Base-by-base conservation (phyloP, 2,888 invertebrate genomes). In the Ferrisia virgata region DNA sequence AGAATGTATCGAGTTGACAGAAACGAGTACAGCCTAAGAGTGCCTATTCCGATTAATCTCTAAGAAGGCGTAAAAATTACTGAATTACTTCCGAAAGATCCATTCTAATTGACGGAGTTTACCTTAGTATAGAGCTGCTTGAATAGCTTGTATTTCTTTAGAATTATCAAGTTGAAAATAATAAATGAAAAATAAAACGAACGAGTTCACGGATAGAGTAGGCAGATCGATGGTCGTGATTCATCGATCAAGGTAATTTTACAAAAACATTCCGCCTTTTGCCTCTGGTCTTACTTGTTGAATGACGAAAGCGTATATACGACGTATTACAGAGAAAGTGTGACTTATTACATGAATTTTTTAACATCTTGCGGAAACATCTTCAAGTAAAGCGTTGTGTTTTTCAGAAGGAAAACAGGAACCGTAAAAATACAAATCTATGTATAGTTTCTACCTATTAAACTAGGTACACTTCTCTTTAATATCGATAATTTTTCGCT, bases 221-320 rank as follows among this genome's bases (percentile, higher is more conserved):
- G 28, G 28, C 28, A 25, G 58, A 2, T 39, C 39, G 39, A 11
- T 64, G 58, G 58, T 25, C 47, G 25, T 64, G 22, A 64, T 22
- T 64, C 58, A 64, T 64, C 58, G 58, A 64, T 25, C 25, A 28
- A 13, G 13, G 58, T 64, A 64, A 22, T 64, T 64, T 64, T 64
- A 13, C 11, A 64, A 64, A 64, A 64, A 64, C 28, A 22, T 64
- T 28, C 28, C 58, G 58, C 3, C 5, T 64, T 64, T 64, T 64
- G 58, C 58, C 58, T 64, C 28, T 11, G 58, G 28, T 64, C 9
- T 47, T 64, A 28, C 28, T 28, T 64, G 33, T 18, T 33, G 72
- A 72, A 72, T 33, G 72, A 72, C 72, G 72, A 72, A 72, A 58
- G 58, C 72, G 72, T 72, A n/a, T 53, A n/a, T 13, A 72, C 22